Base-by-base conservation (phyloP, 2,888 invertebrate species). In the Anoncus sp. region DNA sequence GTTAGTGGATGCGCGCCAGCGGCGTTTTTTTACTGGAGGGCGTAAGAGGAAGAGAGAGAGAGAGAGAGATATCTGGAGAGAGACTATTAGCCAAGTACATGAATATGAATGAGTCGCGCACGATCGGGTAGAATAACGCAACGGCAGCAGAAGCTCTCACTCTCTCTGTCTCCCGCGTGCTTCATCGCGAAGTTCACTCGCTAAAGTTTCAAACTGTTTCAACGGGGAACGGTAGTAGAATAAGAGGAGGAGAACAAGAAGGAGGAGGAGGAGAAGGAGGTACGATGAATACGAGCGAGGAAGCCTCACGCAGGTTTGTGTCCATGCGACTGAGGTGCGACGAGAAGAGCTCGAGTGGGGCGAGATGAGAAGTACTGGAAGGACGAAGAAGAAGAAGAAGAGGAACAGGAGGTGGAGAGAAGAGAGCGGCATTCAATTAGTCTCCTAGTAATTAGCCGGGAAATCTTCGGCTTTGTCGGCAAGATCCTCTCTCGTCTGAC, bases 371-470 rank as follows among this genome's bases (percentile, higher is more conserved):
- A 75, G 66, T 60, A 18, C 40, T 40, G 59, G 51, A 22, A 47
- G 51, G 16, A 45, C 47, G 20, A 74, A 72, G 55, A 66, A 51
- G 67, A 67, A 57, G 63, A 73, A 75, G 53, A 47, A 45, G 40
- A 71, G 45, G 57, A 53, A 18, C 40, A 55, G 67, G 53, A 55
- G 65, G 63, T 55, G 67, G 69, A 79, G 82, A 82, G 84, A 77
- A 79, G 82, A 83, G 85, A 86, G 84, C 87, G 85, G 90, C 90
- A 90, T 91, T 91, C 90, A 91, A 91, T 91, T 91, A 91, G 91
- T 89, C 89, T 87, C 87, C 86, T 87, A 87, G 91, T 90, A 91
- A 91, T 91, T 91, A 91, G 90, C 90, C 88, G 91, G 91, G 90
- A 91, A 91, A 91, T 90, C 89, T 90, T 88, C 83, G 73, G 87